Evolutionary conservation across 1,140 invertebrate species (phyloP), one percentile per base, ranked within the genome.

Genomic region (Melipona quadrifasciata): DNA sequence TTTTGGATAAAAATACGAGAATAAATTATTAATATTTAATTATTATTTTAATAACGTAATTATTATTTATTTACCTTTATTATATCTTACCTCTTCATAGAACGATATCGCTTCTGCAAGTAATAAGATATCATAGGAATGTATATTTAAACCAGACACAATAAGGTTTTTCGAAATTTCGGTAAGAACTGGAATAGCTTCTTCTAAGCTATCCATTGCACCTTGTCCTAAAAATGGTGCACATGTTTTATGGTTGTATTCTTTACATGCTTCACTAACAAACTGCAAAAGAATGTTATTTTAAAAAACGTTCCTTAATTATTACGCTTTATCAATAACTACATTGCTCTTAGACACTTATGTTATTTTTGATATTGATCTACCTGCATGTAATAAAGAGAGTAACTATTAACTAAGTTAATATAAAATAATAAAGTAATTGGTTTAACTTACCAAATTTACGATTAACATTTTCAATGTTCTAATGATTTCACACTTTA

Each of bases 401-500:
- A 24, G 24, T n/a, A 16, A n/a, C 27, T 70, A 5, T 39, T 10
- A 47, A 2, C 24, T 70, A 61, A 27, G 39, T 47, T 47, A 47
- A 8, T 47, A 74, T 21, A 61, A 27, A 47, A 19, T 86, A 55
- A 53, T 14, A 57, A 64, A 65, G 70, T 57, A 73, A 64, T 53
- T n/a, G 67, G 1, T 58, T 67, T 74, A 2, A 70, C 88, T 85
- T 90, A 92, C 93, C 85, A 92, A 73, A 89, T 95, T 94, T 27
- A 84, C 87, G 2, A 93, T 80, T 31, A 94, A 80, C 51, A 85
- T 92, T 58, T 79, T 76, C 0, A 94, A 47, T 70, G 87, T 92
- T 84, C 72, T 90, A 11, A 95, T 91, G 80, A 95, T 94, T 55
- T 86, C 76, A 78, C 92, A 91, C 68, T 95, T 94, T 58, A 86